Conservation (phyloP, 1,140 invertebrate genomes). For the Streblospio benedicti region DNA sequence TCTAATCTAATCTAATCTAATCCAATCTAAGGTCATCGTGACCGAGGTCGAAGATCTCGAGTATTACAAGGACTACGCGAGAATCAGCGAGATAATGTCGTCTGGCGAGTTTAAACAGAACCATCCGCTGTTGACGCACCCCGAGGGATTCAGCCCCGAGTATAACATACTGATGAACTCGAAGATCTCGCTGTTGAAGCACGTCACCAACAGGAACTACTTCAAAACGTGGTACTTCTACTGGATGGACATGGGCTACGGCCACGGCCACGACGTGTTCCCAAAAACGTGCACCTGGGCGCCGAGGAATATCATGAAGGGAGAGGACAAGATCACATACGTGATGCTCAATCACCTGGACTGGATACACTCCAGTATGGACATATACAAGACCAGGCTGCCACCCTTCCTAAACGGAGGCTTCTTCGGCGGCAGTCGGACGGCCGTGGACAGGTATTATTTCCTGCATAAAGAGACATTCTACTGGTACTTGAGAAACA, state of each 20-base stretch:
- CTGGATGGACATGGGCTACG: slow-evolving; percentile 28
- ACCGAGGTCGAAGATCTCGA: slow-evolving; percentile 1
- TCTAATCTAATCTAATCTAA: neutral
- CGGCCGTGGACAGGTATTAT: slow-evolving; percentile 7
- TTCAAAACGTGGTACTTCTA: slow-evolving; percentile 22
- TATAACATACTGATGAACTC: slow-evolving; percentile 25
- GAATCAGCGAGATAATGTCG: slow-evolving; percentile 13
- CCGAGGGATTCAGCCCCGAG: slow-evolving; percentile 21
- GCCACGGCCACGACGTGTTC: slow-evolving; percentile 8
- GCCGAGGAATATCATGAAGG: slow-evolving; percentile 33
- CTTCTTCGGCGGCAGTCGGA: slow-evolving; percentile 17
- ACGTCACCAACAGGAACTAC: slow-evolving; percentile 10
- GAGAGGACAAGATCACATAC: slow-evolving; percentile 5
- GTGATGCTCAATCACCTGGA: neutral
- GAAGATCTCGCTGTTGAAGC: slow-evolving; percentile 20
- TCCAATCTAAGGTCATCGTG: neutral
- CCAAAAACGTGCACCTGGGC: slow-evolving; percentile 21
- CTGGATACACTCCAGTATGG: neutral
- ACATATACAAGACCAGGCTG: slow-evolving; percentile 10
- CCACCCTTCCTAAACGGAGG: slow-evolving; percentile 14
- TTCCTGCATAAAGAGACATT: slow-evolving; percentile 11
- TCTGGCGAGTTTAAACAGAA: slow-evolving; percentile 15
- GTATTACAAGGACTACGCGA: slow-evolving; percentile 10
- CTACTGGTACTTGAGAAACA: slow-evolving; percentile 2
- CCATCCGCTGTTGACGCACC: slow-evolving; percentile 18